Evolutionary conservation across 2,888 invertebrate species (phyloP).

Genomic region (Tiliacea citrago): DNA sequence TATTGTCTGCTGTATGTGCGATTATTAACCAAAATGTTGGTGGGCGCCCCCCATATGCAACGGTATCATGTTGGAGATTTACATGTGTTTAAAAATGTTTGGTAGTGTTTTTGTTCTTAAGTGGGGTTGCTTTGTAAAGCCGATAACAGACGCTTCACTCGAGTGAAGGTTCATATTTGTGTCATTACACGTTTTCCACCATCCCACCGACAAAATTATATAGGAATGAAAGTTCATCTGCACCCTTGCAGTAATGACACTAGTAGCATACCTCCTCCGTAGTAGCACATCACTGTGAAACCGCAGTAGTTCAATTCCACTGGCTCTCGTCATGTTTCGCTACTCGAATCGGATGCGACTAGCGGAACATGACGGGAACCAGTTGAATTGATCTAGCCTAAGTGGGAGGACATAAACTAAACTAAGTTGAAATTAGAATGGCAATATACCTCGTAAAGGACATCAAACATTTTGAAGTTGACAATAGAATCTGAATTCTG

Average conservation of each 20-base stretch:
- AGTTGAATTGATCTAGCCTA: neutral
- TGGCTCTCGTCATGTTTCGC: no score
- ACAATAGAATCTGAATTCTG: neutral
- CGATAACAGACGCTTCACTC: neutral
- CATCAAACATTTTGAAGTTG: neutral
- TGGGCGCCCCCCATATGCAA: constrained; percentile 16
- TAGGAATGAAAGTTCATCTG: no score
- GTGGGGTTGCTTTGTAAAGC: neutral
- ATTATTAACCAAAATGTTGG: constrained; percentile 34
- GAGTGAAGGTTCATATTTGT: neutral
- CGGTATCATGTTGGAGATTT: neutral
- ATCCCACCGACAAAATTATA: no score
- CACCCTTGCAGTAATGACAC: no score
- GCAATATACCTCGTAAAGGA: no score
- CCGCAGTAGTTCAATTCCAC: no score
- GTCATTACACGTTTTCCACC: no score
- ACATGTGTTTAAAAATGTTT: neutral
- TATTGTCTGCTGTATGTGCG: constrained; percentile 27
- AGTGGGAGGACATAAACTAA: neutral
- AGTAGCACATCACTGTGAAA: no score
- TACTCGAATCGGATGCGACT: no score
- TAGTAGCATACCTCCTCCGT: no score
- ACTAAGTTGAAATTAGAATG: constrained; percentile 3
- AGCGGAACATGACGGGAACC: no score
- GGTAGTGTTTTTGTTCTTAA: neutral